Evolutionary conservation across 2,888 invertebrate species (phyloP), one percentile per base, ranked within the genome.

Genomic region (Trichopria drosophilae): DNA sequence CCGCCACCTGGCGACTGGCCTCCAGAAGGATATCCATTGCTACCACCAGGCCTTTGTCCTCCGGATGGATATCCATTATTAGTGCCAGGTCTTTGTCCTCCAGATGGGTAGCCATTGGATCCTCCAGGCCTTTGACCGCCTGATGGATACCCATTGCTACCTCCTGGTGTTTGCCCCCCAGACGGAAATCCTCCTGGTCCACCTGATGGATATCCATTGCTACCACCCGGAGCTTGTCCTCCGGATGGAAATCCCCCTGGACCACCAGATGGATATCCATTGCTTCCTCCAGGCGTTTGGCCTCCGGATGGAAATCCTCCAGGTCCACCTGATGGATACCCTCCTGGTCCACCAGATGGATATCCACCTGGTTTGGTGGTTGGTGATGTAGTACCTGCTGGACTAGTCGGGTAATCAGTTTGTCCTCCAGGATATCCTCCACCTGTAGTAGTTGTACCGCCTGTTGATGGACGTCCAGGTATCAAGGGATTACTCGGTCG

Each of bases 401-500:
- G 60, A 16, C 47, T 62, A 4, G 53, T 53, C 16, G 57, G 59
- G 40, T 48, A 58, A 40, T 56, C 60, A 19, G 62, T 64, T 16
- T 56, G 58, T 22, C 62, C 60, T 51, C 53, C 55, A n/a, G 29
- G 36, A 3, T 23, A 13, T 41, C 57, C 51, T 7, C 62, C 69
- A 9, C 68, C 67, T 51, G 63, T 58, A 3, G 64, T 46, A 18
- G 61, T 57, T 15, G 47, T 44, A 6, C 59, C 63, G 32, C 66
- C 61, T 20, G 62, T 58, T 40, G 56, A 50, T 16, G 64, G 61
- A 51, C 57, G 54, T 10, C 77, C 76, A 26, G 72, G 65, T 44
- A 67, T 70, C 60, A 86, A 80, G 1, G 84, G 84, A 61, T 82
- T 80, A 40, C 80, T 80, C 6, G 88, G 90, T 53, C 84, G 81